Conservation (phyloP, 1,140 invertebrate genomes). For the Harlomillsia oculata region DNA sequence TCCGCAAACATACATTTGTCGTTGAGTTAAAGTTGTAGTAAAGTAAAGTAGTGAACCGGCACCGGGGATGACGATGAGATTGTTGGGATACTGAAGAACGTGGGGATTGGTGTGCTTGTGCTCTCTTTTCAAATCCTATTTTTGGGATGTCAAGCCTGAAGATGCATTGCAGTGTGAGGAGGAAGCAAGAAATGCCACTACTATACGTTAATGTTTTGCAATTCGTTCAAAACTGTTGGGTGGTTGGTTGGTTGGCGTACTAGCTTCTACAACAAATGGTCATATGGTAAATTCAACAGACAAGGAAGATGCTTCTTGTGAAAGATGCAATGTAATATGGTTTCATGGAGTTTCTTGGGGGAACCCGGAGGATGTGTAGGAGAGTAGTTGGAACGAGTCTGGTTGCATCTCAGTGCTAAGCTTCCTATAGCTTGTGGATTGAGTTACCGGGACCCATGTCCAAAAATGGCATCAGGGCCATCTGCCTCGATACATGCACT, state of each 20-base stretch:
- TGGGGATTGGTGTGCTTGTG: constrained; percentile 20
- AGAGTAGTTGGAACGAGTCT: neutral
- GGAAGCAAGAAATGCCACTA: too few species aligned
- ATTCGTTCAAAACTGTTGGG: too few species aligned
- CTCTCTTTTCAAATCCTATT: constrained; percentile 26
- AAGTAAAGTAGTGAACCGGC: too few species aligned
- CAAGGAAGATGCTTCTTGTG: too few species aligned
- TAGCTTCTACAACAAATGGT: too few species aligned
- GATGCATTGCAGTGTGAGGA: constrained; percentile 15
- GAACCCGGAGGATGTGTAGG: constrained; percentile 4
- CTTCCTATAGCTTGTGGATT: constrained; percentile 20
- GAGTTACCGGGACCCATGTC: constrained; percentile 44
- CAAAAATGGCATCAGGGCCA: constrained; percentile 51
- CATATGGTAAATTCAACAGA: too few species aligned
- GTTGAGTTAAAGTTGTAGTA: too few species aligned
- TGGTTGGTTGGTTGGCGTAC: too few species aligned
- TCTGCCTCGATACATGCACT: constrained; percentile 22
- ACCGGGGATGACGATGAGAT: constrained; percentile 10
- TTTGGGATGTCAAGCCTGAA: constrained; percentile 26
- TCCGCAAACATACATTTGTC: too few species aligned
- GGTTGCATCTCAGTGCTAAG: constrained; percentile 13
- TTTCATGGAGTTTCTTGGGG: constrained; percentile 9
- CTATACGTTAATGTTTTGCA: too few species aligned
- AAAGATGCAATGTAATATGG: too few species aligned
- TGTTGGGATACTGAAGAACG: too few species aligned